phyloP scores from a whole-genome alignment of 2,113 vertebrate genomes.

The Platysternon megacephalum region DNA sequence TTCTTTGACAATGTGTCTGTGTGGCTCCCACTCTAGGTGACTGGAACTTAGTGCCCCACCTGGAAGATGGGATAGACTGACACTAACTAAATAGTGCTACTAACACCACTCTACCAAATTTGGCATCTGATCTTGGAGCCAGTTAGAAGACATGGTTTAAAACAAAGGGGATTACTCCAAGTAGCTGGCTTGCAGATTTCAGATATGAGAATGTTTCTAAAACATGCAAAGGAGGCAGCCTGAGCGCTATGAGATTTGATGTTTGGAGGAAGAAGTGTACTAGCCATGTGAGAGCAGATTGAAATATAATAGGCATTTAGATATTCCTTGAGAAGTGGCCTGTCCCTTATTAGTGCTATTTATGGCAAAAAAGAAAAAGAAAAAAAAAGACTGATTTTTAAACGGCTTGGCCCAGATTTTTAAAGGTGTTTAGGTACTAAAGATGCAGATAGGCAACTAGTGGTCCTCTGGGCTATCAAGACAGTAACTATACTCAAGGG shows the following conservation, averaged over 20 bases:
- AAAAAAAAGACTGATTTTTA: neutral
- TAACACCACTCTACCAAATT: slow-evolving; percentile 1
- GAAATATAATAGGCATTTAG: slow-evolving; percentile 37
- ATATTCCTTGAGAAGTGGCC: slow-evolving; percentile 7
- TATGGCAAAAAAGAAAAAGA: neutral
- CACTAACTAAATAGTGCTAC: neutral
- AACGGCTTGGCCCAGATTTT: too few species aligned
- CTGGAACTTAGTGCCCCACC: neutral
- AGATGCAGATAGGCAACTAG: too few species aligned
- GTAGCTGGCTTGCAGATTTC: slow-evolving; percentile 39
- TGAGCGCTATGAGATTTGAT: neutral
- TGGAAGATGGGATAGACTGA: neutral
- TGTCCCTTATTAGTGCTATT: neutral
- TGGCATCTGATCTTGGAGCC: slow-evolving; percentile 26
- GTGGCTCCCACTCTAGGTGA: neutral
- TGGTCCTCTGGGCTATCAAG: too few species aligned
- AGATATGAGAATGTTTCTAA: slow-evolving; percentile 33
- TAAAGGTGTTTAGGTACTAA: too few species aligned
- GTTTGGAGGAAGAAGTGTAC: neutral
- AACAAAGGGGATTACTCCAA: slow-evolving; percentile 40
- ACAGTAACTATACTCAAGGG: too few species aligned
- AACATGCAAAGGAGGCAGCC: slow-evolving; percentile 35
- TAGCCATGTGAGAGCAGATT: neutral
- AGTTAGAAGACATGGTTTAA: neutral
- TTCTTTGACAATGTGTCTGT: neutral